A percentile compares a stretch with the other conserved stretches of the same genome.
These are phyloP conservation scores for Cantharis flavilabris DNA, from an alignment of 2,888 invertebrate species.

Conservation along the genomic window DNA sequence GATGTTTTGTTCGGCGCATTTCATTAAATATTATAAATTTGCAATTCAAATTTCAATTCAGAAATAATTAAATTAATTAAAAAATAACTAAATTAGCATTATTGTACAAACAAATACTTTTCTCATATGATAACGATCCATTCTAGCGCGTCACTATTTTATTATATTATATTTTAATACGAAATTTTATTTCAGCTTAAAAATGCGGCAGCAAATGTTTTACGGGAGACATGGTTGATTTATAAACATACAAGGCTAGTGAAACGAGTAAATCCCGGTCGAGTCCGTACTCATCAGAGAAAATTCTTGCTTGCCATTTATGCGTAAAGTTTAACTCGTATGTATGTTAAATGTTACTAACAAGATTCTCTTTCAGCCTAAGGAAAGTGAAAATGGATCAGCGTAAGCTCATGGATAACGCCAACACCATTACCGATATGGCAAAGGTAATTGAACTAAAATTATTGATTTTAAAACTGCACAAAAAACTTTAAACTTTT, in stretches of 20 bases:
- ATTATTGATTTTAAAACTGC: not conserved
- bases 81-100: no score
- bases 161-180: no score
- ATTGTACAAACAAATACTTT: no score
- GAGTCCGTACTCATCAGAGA: slow-evolving; percentile 97
- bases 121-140: not conserved
- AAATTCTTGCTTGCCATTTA: slow-evolving; percentile 99
- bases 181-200: slow-evolving; percentile 75
- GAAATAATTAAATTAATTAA: no score
- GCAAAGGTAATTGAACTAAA: slow-evolving; percentile 79
- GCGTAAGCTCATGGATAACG: slow-evolving; percentile 98
- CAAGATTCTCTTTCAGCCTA: slow-evolving; percentile 68
- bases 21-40: no score
- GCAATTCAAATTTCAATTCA: no score
- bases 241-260: slow-evolving; percentile 99
- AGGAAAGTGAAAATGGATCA: slow-evolving; percentile 99
- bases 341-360: not conserved
- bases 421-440: slow-evolving; percentile 99
- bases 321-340: slow-evolving; percentile 73
- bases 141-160: not conserved
- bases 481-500: slow-evolving; percentile 47
- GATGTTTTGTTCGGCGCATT: no score
- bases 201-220: slow-evolving; percentile 99
- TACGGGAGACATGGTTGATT: slow-evolving; percentile 99
- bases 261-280: slow-evolving; percentile 93